A percentile compares a stretch with the other conserved stretches of the same genome.
Evolutionary conservation across 2,888 invertebrate genomes (phyloP).

Genomic region (Desoria tigrina): DNA sequence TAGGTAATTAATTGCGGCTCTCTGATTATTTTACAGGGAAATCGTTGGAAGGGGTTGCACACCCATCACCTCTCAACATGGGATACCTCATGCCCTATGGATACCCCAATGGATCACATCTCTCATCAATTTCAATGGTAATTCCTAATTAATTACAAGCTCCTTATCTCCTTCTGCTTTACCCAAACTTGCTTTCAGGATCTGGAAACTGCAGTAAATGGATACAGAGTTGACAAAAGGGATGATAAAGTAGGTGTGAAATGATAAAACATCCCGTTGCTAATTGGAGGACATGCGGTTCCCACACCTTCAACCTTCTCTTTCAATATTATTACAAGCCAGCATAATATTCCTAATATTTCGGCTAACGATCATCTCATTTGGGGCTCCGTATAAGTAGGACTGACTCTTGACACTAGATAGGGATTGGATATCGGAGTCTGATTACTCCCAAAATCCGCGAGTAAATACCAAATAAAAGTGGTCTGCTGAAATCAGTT

Average conservation of each 20-base stretch:
- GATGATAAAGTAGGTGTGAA: conserved; percentile 49
- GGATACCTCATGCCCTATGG: conserved; percentile 52
- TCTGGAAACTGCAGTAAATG: too few relatives aligned
- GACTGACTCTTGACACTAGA: too few relatives aligned
- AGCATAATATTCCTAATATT: too few relatives aligned
- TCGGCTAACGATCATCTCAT: too few relatives aligned
- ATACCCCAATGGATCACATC: conserved; percentile 53
- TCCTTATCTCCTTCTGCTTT: not conserved
- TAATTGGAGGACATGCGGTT: conserved; percentile 45
- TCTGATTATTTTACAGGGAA: conserved; percentile 40
- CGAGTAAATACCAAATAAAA: too few relatives aligned
- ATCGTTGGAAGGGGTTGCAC: conserved; percentile 52
- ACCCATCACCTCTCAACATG: conserved; percentile 53
- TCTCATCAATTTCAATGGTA: conserved; percentile 53
- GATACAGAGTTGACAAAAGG: not conserved
- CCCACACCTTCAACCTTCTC: too few relatives aligned
- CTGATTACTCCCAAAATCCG: too few relatives aligned
- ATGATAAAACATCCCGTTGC: conserved; percentile 43
- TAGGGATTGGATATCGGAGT: too few relatives aligned
- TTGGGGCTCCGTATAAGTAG: too few relatives aligned
- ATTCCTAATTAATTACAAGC: conserved; percentile 18
- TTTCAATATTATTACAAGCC: too few relatives aligned
- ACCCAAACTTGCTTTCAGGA: not conserved
- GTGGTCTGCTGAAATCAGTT: too few relatives aligned
- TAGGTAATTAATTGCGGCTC: too few relatives aligned